Conservation (phyloP, 2,113 vertebrate species). For the Tragelaphus buxtoni region DNA sequence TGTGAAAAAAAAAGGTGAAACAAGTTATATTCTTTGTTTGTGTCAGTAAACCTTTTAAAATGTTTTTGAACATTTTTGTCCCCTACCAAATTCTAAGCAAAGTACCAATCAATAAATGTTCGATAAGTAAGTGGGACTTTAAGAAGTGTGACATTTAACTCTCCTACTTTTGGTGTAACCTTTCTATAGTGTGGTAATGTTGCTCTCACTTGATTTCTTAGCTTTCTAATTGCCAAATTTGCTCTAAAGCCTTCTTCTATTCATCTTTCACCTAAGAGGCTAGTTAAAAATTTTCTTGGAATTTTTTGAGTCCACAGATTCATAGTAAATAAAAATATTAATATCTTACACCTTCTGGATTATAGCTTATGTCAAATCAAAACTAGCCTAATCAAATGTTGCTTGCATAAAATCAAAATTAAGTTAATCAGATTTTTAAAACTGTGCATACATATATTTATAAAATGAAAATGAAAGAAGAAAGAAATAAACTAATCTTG, state of each 20-base stretch:
- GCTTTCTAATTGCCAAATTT: neutral
- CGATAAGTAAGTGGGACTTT: neutral
- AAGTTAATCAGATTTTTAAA: neutral
- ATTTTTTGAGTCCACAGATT: conserved; percentile 4
- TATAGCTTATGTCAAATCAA: neutral
- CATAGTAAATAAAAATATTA: conserved; percentile 18
- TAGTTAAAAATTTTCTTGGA: conserved; percentile 15
- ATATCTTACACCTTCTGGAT: neutral
- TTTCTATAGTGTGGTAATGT: neutral
- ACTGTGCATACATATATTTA: neutral
- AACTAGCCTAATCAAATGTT: neutral
- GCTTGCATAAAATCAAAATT: neutral
- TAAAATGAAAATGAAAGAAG: conserved; percentile 11
- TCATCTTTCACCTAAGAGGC: neutral
- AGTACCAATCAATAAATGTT: neutral
- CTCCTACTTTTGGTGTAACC: neutral
- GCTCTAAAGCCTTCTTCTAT: neutral
- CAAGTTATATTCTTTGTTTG: neutral
- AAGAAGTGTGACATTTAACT: neutral
- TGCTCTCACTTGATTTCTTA: neutral
- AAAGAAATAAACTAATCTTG: neutral
- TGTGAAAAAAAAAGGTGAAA: neutral
- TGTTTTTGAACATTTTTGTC: neutral
- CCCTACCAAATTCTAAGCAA: neutral
- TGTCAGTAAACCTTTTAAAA: neutral